Percentiles rank a stretch among this genome's conserved stretches.
phyloP scores from a whole-genome alignment of 2,888 invertebrate genomes.

The Pandemis corylana region DNA sequence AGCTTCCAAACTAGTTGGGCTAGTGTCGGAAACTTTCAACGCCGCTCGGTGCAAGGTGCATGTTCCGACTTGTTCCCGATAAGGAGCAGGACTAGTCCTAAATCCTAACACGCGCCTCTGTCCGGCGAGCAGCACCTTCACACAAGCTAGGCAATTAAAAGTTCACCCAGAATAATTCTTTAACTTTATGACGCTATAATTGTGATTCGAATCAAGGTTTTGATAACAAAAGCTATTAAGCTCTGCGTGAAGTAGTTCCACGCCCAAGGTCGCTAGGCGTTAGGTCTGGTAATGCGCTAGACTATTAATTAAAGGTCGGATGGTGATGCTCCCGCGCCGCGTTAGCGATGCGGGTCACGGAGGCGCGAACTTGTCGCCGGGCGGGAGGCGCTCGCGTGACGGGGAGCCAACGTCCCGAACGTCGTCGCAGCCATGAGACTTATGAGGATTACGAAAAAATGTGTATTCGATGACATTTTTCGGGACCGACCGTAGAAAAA shows the following conservation, averaged over 20 bases:
- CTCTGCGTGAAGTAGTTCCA: not conserved
- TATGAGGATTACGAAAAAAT: constrained; percentile 84
- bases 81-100: constrained; percentile 72
- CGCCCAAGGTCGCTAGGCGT: constrained; percentile 40
- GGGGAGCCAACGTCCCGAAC: constrained; percentile 61
- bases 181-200: constrained; percentile 26
- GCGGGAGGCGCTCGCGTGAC: constrained; percentile 58
- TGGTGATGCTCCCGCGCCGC: constrained; percentile 56
- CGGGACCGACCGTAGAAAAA: constrained; percentile 81
- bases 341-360: constrained; percentile 75
- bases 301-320: constrained; percentile 65
- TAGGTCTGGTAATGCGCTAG: constrained; percentile 55
- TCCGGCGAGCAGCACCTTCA: constrained; percentile 56
- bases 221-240: constrained; percentile 15
- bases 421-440: constrained; percentile 77
- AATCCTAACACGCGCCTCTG: constrained; percentile 70
- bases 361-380: constrained; percentile 69
- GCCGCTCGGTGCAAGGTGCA: constrained; percentile 72
- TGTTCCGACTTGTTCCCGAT: constrained; percentile 74
- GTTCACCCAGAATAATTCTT: constrained; percentile 48
- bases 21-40: constrained; percentile 77
- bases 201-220: constrained; percentile 12
- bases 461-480: constrained; percentile 86
- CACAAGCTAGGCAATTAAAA: constrained; percentile 71
- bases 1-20: constrained; percentile 82